Evolutionary conservation across 2,797 vertebrate genomes (phyloP).

Genomic region (Picus viridis): DNA sequence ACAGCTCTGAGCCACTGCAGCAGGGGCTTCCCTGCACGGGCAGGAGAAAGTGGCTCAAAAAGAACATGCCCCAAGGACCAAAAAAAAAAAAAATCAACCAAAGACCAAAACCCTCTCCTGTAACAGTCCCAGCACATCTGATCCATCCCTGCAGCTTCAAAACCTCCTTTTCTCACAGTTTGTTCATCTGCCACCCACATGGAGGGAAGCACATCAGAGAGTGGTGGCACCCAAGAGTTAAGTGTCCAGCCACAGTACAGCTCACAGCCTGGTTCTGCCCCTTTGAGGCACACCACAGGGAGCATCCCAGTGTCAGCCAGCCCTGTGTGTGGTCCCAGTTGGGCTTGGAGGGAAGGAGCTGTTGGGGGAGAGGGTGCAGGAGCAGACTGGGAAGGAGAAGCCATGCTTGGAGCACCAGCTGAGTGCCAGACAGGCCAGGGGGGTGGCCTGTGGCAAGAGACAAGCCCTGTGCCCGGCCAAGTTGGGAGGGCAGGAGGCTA

Average conservation of each 20-base stretch:
- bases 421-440: background rate
- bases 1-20: background rate
- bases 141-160: background rate
- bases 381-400: background rate
- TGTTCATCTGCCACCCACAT: accelerated
- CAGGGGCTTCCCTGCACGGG: accelerated
- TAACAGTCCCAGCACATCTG: background rate
- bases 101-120: background rate
- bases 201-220: accelerated
- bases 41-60: background rate
- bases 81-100: background rate
- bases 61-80: background rate
- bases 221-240: background rate
- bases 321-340: background rate
- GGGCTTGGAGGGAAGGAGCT: background rate
- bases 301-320: too few relatives aligned
- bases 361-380: background rate
- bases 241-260: accelerated
- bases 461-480: background rate
- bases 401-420: background rate
- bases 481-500: background rate
- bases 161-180: accelerated
- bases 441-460: background rate
- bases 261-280: background rate
- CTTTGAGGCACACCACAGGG: background rate